phyloP scores from a whole-genome alignment of 2,113 vertebrate species.

The Brachirus orientalis region DNA sequence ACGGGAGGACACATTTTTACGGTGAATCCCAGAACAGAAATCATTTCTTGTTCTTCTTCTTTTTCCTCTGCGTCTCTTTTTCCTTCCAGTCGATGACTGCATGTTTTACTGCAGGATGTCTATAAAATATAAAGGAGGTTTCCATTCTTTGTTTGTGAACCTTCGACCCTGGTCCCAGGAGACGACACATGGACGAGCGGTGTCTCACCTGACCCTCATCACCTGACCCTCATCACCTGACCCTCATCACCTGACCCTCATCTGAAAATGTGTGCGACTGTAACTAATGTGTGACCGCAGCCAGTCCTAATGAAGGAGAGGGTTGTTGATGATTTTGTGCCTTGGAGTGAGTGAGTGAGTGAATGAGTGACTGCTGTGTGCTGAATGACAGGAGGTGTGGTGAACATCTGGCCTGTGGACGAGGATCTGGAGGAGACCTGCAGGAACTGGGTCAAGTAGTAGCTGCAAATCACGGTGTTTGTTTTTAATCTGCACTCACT shows the following conservation, averaged over 20 bases:
- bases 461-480: constrained; percentile 42
- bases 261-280: constrained; percentile 15
- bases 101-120: constrained; percentile 6
- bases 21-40: neutral
- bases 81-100: neutral
- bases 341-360: neutral
- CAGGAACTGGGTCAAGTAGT: constrained; percentile 36
- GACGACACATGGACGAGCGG: constrained; percentile 8
- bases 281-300: constrained; percentile 25
- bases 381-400: constrained; percentile 27
- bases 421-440: constrained; percentile 28
- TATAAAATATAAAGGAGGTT: constrained; percentile 28
- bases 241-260: constrained; percentile 20
- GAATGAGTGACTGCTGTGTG: constrained; percentile 12
- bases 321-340: constrained; percentile 18
- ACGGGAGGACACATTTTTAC: neutral
- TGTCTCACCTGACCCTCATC: constrained; percentile 22
- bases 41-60: neutral
- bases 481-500: constrained; percentile 29
- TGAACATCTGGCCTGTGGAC: constrained; percentile 47
- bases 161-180: constrained; percentile 13
- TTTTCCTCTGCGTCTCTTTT: neutral
- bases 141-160: constrained; percentile 31
- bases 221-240: constrained; percentile 24
- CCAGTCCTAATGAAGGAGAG: constrained; percentile 2